phyloP scores from a whole-genome alignment of 2,113 vertebrate species.

The Kryptolebias marmoratus region DNA sequence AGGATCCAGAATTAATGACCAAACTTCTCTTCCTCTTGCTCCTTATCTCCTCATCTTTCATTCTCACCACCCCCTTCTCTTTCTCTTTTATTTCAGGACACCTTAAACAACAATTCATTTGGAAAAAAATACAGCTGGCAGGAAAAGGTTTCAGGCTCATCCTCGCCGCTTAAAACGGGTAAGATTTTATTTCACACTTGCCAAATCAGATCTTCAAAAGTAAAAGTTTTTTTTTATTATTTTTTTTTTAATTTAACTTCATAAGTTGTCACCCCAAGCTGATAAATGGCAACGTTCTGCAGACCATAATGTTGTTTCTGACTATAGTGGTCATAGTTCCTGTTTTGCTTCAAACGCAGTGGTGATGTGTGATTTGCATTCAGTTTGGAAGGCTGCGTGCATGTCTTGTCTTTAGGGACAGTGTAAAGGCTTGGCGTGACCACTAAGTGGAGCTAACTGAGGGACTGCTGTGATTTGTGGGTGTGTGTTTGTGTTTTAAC shows the following conservation, averaged over 20 bases:
- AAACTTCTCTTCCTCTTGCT: not conserved
- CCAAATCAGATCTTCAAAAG: not conserved
- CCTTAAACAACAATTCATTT: conserved; percentile 97
- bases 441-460: conserved; percentile 18
- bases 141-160: conserved; percentile 93
- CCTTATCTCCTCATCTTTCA: conserved; percentile 11
- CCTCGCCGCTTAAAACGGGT: conserved; percentile 95
- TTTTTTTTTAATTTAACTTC: not conserved
- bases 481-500: not conserved
- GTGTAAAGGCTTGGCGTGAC: conserved; percentile 14
- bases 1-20: conserved; percentile 28
- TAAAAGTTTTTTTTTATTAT: not conserved
- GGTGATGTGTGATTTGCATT: conserved; percentile 16
- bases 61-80: conserved; percentile 25
- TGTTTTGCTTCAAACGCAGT: not conserved
- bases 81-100: conserved; percentile 84
- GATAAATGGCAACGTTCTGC: not conserved
- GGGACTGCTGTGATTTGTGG: not conserved
- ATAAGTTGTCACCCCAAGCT: not conserved
- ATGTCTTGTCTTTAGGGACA: conserved; percentile 11
- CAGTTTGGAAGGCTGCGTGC: conserved; percentile 13
- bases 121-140: conserved; percentile 99
- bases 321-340: not conserved
- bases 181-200: conserved; percentile 55
- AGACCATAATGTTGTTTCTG: not conserved